Evolutionary conservation across 1,140 invertebrate genomes (phyloP).

Genomic region (Philotrypesis tridentata): DNA sequence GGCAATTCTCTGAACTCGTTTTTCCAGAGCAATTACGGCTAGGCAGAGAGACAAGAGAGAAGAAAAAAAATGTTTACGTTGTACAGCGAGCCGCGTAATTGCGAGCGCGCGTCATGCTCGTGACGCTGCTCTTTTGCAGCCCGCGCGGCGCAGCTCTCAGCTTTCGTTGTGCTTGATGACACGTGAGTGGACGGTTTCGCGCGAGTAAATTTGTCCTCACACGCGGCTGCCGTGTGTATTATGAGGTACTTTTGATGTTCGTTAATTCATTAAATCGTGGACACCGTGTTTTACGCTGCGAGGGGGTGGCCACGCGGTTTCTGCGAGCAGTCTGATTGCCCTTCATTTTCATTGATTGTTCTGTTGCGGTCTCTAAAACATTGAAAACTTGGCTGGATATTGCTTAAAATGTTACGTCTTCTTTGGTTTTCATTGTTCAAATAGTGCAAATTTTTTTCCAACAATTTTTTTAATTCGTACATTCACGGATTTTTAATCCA

Average conservation of each 20-base stretch:
- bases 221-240: constrained; percentile 51
- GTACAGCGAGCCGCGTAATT: constrained; percentile 19
- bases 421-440: neutral
- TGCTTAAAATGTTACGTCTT: no score
- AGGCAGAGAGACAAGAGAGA: constrained; percentile 1
- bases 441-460: neutral
- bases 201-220: constrained; percentile 13
- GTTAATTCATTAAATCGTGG: constrained; percentile 15
- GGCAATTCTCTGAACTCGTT: neutral
- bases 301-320: neutral
- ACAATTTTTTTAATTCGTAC: no score
- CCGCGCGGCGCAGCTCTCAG: neutral
- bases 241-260: constrained; percentile 43
- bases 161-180: constrained; percentile 8
- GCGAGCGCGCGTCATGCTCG: neutral
- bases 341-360: neutral
- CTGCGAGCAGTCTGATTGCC: neutral
- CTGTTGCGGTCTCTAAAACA: no score
- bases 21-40: constrained; percentile 27
- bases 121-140: constrained; percentile 26
- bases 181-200: constrained; percentile 3
- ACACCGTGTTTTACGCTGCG: neutral
- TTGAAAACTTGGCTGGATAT: no score
- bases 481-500: no score
- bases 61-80: constrained; percentile 21